Conservation (phyloP, 2,888 invertebrate species). For the Penaeus monodon region DNA sequence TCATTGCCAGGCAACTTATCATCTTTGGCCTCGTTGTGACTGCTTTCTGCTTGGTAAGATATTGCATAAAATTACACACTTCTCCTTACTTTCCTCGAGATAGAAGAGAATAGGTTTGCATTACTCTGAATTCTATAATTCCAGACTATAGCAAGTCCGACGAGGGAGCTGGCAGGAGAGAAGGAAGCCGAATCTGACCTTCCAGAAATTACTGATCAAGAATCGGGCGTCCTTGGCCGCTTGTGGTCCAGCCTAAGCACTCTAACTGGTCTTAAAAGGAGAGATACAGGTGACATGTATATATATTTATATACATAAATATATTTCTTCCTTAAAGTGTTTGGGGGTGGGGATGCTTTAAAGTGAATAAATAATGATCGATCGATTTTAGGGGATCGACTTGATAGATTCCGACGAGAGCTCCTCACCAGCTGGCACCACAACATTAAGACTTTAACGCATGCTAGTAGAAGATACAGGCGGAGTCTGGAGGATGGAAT, state of each 20-base stretch:
- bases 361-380: too few relatives aligned
- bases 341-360: too few relatives aligned
- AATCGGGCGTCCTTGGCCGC: not conserved
- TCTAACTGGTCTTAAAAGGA: not conserved
- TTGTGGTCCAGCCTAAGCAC: slow-evolving; percentile 10
- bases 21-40: too few relatives aligned
- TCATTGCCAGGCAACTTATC: too few relatives aligned
- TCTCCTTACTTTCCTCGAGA: too few relatives aligned
- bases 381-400: not conserved
- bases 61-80: too few relatives aligned
- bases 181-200: not conserved
- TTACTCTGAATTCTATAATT: too few relatives aligned
- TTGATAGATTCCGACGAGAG: not conserved
- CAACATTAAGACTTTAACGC: not conserved
- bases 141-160: not conserved
- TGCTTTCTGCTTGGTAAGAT: too few relatives aligned
- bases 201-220: not conserved
- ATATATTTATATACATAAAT: too few relatives aligned
- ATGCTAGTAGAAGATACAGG: not conserved
- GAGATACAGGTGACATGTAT: not conserved
- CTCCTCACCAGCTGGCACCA: not conserved
- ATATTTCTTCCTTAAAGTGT: too few relatives aligned
- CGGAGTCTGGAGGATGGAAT: not conserved
- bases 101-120: too few relatives aligned
- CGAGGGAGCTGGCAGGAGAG: not conserved